Evolutionary conservation across 2,113 vertebrate genomes (phyloP).

Genomic region (Labeo catla): DNA sequence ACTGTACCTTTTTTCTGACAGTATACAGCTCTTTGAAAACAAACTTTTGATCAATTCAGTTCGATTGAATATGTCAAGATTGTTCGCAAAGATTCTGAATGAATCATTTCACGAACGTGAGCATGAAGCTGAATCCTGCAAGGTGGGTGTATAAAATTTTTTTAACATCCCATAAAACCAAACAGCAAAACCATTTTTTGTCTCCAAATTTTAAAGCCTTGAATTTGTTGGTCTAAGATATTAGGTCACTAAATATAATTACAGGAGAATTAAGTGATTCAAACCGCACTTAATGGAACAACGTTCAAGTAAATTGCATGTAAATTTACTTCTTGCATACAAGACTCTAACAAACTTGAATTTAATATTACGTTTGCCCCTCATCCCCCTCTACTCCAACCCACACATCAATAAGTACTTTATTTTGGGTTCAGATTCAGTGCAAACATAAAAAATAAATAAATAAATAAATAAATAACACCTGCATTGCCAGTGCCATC

Average conservation of each 20-base stretch:
- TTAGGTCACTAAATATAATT: conserved; percentile 27
- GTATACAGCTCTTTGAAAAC: too few species aligned
- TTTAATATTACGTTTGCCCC: neutral
- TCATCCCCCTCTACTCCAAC: neutral
- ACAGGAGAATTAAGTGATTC: neutral
- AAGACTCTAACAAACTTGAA: neutral
- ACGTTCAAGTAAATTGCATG: conserved; percentile 1
- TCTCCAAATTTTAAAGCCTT: neutral
- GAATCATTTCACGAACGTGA: too few species aligned
- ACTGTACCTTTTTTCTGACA: too few species aligned
- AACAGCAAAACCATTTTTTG: conserved; percentile 9
- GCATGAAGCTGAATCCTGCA: too few species aligned
- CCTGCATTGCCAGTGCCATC: conserved; percentile 36
- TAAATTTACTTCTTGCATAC: neutral
- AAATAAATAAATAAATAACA: conserved; percentile 48
- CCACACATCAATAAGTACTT: conserved; percentile 34
- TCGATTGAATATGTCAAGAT: too few species aligned
- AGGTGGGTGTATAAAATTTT: neutral
- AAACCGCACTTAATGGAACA: neutral
- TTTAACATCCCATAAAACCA: conserved; percentile 33
- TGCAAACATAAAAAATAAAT: conserved; percentile 30
- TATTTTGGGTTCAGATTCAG: conserved; percentile 32
- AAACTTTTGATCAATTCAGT: too few species aligned
- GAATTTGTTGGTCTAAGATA: conserved; percentile 36
- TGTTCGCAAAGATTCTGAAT: too few species aligned